Base-by-base conservation (phyloP, 1,140 invertebrate species). In the Lucilia sericata region DNA sequence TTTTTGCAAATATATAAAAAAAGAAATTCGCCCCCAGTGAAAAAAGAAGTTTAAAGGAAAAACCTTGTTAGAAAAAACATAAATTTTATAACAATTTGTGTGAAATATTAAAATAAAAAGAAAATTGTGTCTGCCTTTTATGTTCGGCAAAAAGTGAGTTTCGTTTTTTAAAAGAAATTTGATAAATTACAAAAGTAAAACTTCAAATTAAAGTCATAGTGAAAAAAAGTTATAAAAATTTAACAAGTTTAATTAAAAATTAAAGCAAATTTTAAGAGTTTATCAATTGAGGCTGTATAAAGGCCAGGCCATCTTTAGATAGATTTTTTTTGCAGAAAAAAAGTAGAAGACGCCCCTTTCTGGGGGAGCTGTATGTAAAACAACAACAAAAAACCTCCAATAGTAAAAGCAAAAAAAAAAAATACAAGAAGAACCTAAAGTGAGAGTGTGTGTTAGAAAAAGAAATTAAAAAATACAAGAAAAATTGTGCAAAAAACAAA, bases 361-460 rank as follows among this genome's bases (percentile, higher is more conserved):
- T 70, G 65, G 21, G 65, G 65, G 65, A 70, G 65, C 65, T 70
- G 17, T 70, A 70, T 70, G 17, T 70, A 70, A 70, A 21, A 25
- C 65, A 65, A 65, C 60, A 70, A 70, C 65, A 55, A 55, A 42
- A 42, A 13, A 55, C 51, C 51, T 2, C 25, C 25, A 30, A 30
- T 30, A 30, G 25, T 55, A 55, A 14, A 55, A 14, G 51, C 7
- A 55, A 14, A 55, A 55, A 10, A 13, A 51, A 51, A 55, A 55
- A n/a, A 55, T 17, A 55, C 51, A 7, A 42, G 42, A 42, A 42
- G 10, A 42, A 42, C 42, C 42, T 42, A 42, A 42, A 42, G 51
- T 55, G 51, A 17, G 51, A 17, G 51, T n/a, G 49, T 49, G 49
- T 49, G 51, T 51, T 12, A 12, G 49, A 51, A 13, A 51, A n/a